Percentiles rank a stretch among this genome's conserved stretches.
These are phyloP conservation scores for Lithophane leautieri DNA, from an alignment of 2,888 invertebrate genomes.

Conservation along the genomic window DNA sequence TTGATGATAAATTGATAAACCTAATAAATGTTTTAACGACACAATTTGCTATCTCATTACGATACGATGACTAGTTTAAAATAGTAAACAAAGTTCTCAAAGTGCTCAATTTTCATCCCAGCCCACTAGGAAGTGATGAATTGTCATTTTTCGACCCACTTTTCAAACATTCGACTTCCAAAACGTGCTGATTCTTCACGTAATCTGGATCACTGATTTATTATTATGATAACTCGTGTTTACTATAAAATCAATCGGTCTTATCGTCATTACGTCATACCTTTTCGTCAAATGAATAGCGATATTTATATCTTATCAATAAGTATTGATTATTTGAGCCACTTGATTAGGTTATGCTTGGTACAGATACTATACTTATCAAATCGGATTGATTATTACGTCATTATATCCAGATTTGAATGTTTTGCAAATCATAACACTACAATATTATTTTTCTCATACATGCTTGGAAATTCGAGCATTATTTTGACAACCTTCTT, in stretches of 20 bases:
- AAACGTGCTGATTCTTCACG: neutral
- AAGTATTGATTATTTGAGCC: neutral
- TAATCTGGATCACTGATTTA: neutral
- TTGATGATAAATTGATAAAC: neutral
- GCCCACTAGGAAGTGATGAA: neutral
- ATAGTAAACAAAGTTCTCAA: neutral
- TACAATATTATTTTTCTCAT: too few relatives aligned
- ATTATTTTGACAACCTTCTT: too few relatives aligned
- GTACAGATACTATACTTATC: neutral
- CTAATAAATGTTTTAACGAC: neutral
- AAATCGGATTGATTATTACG: neutral
- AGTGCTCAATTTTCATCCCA: too few relatives aligned
- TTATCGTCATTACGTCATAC: neutral
- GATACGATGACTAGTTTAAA: neutral
- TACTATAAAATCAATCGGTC: neutral
- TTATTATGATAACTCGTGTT: neutral
- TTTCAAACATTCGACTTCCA: neutral
- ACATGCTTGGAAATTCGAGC: too few relatives aligned
- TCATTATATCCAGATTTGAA: neutral
- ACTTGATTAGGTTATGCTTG: neutral
- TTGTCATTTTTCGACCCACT: neutral
- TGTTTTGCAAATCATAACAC: constrained; percentile 4
- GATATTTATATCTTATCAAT: constrained; percentile 3
- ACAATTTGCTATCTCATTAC: neutral
- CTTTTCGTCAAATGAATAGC: neutral